Evolutionary conservation across 2,888 invertebrate species (phyloP).

Genomic region (Uropetala carovei): DNA sequence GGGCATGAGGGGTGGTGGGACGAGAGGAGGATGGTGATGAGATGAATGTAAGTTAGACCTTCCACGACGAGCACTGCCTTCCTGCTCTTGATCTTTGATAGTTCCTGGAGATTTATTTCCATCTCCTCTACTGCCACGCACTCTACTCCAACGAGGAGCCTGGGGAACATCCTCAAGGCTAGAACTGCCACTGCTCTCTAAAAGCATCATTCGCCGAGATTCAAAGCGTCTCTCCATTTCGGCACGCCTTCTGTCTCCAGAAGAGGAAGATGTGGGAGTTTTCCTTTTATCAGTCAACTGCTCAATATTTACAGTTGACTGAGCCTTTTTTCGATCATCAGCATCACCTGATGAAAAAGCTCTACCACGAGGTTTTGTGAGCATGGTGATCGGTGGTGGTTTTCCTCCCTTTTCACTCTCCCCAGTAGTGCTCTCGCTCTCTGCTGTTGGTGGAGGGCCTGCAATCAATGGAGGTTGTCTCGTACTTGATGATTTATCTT

Average conservation of each 20-base stretch:
- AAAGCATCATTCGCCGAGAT: conserved; percentile 89
- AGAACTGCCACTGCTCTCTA: conserved; percentile 91
- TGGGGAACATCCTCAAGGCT: conserved; percentile 83
- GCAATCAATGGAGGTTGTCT: neutral
- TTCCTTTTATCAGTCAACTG: conserved; percentile 41
- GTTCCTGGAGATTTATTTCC: conserved; percentile 74
- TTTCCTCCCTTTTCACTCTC: conserved; percentile 48
- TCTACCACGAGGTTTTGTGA: conserved; percentile 8
- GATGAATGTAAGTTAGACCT: conserved; percentile 42
- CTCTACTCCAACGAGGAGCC: conserved; percentile 72
- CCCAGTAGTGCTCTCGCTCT: conserved; percentile 53
- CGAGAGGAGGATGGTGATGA: conserved; percentile 21
- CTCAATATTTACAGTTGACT: conserved; percentile 34
- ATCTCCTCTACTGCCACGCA: conserved; percentile 79
- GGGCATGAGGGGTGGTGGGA: neutral
- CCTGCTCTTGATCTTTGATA: conserved; percentile 80
- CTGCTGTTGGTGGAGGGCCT: conserved; percentile 39
- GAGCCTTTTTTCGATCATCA: conserved; percentile 39
- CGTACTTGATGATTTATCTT: conserved; percentile 8
- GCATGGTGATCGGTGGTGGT: neutral
- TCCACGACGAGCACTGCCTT: conserved; percentile 82
- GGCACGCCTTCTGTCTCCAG: conserved; percentile 72
- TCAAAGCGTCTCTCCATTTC: conserved; percentile 82
- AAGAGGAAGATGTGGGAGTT: conserved; percentile 69
- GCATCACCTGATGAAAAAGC: conserved; percentile 55